Evolutionary conservation across 2,113 vertebrate species (phyloP), one percentile per base, ranked within the genome.

Genomic region (Paramormyrops kingsleyae): DNA sequence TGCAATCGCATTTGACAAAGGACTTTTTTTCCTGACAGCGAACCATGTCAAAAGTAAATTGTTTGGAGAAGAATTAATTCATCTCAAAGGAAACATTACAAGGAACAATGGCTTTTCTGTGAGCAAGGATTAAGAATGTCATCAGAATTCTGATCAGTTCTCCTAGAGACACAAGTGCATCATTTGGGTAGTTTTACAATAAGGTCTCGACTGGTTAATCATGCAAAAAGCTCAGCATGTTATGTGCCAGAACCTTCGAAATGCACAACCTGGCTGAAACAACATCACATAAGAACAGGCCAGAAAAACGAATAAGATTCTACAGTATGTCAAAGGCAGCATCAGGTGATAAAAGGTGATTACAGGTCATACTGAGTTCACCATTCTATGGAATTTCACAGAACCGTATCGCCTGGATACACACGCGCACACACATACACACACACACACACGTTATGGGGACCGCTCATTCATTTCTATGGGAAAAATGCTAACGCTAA

Each of bases 11-110:
- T 89, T 88, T 89, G 90, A 88, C 88, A 89, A 52, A 89, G 88
- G 83, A 47, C 62, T 90, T 90, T 90, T 70, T 90, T 74, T 49
- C 39, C 56, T 62, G 53, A 88, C 87, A 88, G 52, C 87, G 86
- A 87, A 89, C 89, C 66, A 89, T 53, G 83, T 89, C 88, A 89
- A 90, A 88, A 88, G 88, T 90, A 92, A 92, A 91, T 77, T 88
- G 90, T 90, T 90, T 86, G 87, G 87, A 90, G 49, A 70, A 84
- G 89, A 91, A 88, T 91, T 86, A 91, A 88, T 89, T 90, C 87
- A 66, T 85, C 86, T 90, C 53, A 52, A 91, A 88, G 74, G 42
- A 50, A 88, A 89, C 24, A 88, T 88, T 53, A 77, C 39, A 77
- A 70, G 85, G 90, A 90, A 91, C 90, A 90, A 89, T 89, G 88